Base-by-base conservation (phyloP, 2,797 vertebrate species). In the Neosilurus mollespiculum region DNA sequence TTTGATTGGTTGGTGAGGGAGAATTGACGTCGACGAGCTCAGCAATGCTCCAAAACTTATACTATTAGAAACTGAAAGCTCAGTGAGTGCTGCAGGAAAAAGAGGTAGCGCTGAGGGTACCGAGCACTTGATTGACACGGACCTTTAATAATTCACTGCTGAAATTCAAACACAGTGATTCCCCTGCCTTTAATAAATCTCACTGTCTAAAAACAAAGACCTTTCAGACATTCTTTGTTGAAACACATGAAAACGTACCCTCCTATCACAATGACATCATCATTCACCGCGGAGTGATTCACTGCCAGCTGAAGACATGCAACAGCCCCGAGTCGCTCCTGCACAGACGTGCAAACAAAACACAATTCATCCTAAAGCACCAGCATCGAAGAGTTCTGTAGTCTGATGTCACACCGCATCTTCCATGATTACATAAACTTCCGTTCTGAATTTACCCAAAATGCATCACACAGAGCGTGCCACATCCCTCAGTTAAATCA, bases 321-420 rank as follows among this genome's bases (percentile, higher is more conserved):
- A 49, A 95, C 91, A 0, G 95, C 95, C 18, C 95, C 95, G 0
- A 94, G 93, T 58, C 95, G 93, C 20, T 90, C 88, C 95, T 96
- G 87, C 20, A 49, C 80, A 80, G 3, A 56, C 6, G 62, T 3
- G 30, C 0, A 73, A 9, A 22, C 18, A 43, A 43, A 43, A 1
- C 18, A 11, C 9, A 8, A 43, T 43, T 43, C 43, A 43, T 43
- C 43, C 43, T 3, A 5, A 4, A 43, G 43, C 43, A 43, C 4
- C 43, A 43, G 43, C 43, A 43, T 8, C 43, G 43, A 43, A 8
- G 4, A 43, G 43, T 43, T 8, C 43, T 43, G 43, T 43, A 43
- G 30, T 43, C 43, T 43, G 43, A 43, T 5, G 43, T 43, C 8
- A 43, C 43, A 43, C 43, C 43, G 8, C 0, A 43, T 34, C 66